A percentile compares a stretch with the other conserved stretches of the same genome.
Evolutionary conservation across 2,888 invertebrate genomes (phyloP).

Genomic region (Neria commutata): DNA sequence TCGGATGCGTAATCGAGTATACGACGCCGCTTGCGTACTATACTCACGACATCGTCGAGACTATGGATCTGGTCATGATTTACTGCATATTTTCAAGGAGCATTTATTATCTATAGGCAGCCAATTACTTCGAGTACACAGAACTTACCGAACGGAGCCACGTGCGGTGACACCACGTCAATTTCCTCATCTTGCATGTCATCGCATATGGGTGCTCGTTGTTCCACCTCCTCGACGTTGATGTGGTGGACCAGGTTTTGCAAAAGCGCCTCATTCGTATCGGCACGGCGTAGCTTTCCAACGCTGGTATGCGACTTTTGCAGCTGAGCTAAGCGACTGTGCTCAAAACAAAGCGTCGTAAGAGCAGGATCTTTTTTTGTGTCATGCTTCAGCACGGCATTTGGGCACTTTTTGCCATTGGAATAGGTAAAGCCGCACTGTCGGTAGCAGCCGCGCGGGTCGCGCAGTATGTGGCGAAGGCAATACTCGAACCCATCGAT

Average conservation of each 20-base stretch:
- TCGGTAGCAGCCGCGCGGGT: slow-evolving; percentile 81
- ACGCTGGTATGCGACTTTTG: slow-evolving; percentile 67
- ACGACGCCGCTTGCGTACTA: slow-evolving; percentile 63
- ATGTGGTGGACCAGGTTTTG: slow-evolving; percentile 72
- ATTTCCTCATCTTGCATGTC: slow-evolving; percentile 63
- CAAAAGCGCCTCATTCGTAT: slow-evolving; percentile 71
- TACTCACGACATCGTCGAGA: slow-evolving; percentile 65
- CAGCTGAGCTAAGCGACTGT: slow-evolving; percentile 70
- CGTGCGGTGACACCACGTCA: slow-evolving; percentile 63
- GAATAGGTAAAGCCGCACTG: slow-evolving; percentile 76
- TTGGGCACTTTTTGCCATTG: slow-evolving; percentile 75
- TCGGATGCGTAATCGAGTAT: slow-evolving; percentile 76
- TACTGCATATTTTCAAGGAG: slow-evolving; percentile 36
- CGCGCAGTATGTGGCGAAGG: slow-evolving; percentile 81
- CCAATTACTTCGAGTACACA: too few relatives aligned
- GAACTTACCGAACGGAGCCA: slow-evolving; percentile 68
- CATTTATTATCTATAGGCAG: background rate
- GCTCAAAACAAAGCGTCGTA: slow-evolving; percentile 72
- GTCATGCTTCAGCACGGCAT: slow-evolving; percentile 77
- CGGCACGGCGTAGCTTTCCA: slow-evolving; percentile 68
- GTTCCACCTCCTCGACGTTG: slow-evolving; percentile 56
- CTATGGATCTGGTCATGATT: slow-evolving; percentile 59
- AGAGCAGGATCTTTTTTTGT: slow-evolving; percentile 72
- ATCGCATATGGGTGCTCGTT: slow-evolving; percentile 37
- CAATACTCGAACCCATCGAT: slow-evolving; percentile 80